Conservation (phyloP, 2,888 invertebrate genomes). For the Poecilobothrus nobilitatus region DNA sequence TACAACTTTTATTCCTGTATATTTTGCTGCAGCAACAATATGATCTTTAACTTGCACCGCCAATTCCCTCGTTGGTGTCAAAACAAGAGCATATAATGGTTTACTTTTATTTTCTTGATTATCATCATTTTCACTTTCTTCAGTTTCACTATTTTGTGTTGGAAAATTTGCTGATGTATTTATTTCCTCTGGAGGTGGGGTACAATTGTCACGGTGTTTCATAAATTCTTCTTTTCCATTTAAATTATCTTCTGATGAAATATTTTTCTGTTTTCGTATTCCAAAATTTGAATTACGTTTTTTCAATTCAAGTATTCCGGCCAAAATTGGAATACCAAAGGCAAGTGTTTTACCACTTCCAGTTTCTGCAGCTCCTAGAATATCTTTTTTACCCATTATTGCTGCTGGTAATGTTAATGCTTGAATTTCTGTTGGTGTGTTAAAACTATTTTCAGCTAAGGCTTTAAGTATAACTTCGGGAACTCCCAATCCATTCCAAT, state of each 20-base stretch:
- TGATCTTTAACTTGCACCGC: conserved; percentile 91
- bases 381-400: conserved; percentile 76
- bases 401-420: conserved; percentile 70
- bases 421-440: conserved; percentile 84
- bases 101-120: conserved; percentile 22
- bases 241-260: conserved; percentile 22
- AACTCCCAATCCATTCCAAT: conserved; percentile 61
- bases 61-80: conserved; percentile 93
- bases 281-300: conserved; percentile 39
- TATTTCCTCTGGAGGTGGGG: conserved; percentile 40
- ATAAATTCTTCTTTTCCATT: conserved; percentile 22
- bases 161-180: conserved; percentile 22
- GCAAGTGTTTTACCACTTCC: conserved; percentile 98
- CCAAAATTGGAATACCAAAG: conserved; percentile 88
- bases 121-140: conserved; percentile 26
- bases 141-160: conserved; percentile 26
- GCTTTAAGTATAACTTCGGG: conserved; percentile 59
- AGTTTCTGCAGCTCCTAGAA: conserved; percentile 97
- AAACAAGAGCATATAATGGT: conserved; percentile 70
- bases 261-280: conserved; percentile 32
- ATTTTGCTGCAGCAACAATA: conserved; percentile 67
- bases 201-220: conserved; percentile 41
- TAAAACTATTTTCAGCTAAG: conserved; percentile 66
- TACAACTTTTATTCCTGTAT: conserved; percentile 65
- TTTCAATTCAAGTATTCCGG: conserved; percentile 69